Percentiles rank a stretch among this genome's conserved stretches.
These are phyloP conservation scores for Pogonophryne albipinna DNA, from an alignment of 2,797 vertebrate species.

Conservation along the genomic window DNA sequence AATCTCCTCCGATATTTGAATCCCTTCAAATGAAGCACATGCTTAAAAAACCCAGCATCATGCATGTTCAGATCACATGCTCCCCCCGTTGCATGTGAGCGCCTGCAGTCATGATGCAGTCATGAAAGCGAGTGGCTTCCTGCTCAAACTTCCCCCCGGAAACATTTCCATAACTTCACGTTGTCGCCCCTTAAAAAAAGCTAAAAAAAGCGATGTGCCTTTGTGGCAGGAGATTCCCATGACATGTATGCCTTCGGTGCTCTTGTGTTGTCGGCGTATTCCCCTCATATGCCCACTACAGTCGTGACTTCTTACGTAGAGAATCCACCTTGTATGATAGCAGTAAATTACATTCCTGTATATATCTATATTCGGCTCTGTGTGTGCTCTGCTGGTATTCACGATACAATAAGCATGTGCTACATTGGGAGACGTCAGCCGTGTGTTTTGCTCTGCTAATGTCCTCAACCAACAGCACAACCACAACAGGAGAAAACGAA, in stretches of 20 bases:
- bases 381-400: constrained; percentile 88
- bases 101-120: constrained; percentile 5
- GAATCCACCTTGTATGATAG: constrained; percentile 55
- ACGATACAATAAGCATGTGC: constrained; percentile 62
- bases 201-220: constrained; percentile 52
- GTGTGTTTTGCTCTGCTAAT: constrained; percentile 84
- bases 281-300: constrained; percentile 80
- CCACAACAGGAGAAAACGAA: constrained; percentile 61
- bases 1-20: constrained; percentile 33
- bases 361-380: constrained; percentile 75
- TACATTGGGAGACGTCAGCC: constrained; percentile 69
- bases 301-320: constrained; percentile 72
- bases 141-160: constrained; percentile 6
- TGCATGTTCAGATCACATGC: constrained; percentile 40
- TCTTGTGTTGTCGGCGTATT: constrained; percentile 46
- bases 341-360: constrained; percentile 86
- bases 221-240: constrained; percentile 61
- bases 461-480: constrained; percentile 90
- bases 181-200: constrained; percentile 19
- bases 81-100: constrained; percentile 22
- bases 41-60: constrained; percentile 54
- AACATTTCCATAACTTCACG: constrained; percentile 35
- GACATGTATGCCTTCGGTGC: constrained; percentile 54
- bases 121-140: constrained; percentile 14
- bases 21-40: constrained; percentile 66